Base-by-base conservation (phyloP, 2,888 invertebrate species). In the Campaea margaritaria region DNA sequence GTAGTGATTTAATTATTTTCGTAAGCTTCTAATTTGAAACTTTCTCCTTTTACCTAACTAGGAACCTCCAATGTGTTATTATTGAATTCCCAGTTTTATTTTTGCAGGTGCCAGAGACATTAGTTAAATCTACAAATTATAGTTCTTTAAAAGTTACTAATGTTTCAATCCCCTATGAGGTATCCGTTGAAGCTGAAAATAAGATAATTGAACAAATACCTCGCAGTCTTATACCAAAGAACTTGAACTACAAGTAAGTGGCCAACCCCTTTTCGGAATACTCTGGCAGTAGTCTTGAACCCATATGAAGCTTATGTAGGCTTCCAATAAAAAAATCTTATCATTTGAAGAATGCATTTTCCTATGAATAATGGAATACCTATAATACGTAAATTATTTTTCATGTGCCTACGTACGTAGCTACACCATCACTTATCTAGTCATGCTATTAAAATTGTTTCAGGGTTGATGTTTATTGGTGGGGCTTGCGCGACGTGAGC, bases 391-490 rank as follows among this genome's bases (percentile, higher is more conserved):
- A n/a, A n/a, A n/a, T n/a, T n/a, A n/a, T n/a, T n/a, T n/a, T n/a
- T n/a, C n/a, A n/a, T n/a, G n/a, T n/a, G n/a, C n/a, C n/a, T n/a
- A n/a, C n/a, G n/a, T n/a, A n/a, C n/a, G n/a, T n/a, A n/a, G n/a
- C n/a, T n/a, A n/a, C 7, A 27, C 27, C 27, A 2, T 27, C 27
- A 34, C 4, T 34, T 10, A 8, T 34, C 2, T 34, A 9, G 2
- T 34, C 10, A 11, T 9, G 10, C 34, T 11, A 12, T 1, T 36
- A n/a, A n/a, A n/a, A n/a, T 12, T 12, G 10, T n/a, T 36, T 11
- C 72, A 91, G 91, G 64, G 71, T 91, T 0, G 91, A 91, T 38
- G 69, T 91, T 1, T 90, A 89, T 57, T 90, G 88, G 87, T 91
- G 91, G 91, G 91, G 91, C 8, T 64, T 91, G 10, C 80, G 91